Conservation (phyloP, 2,888 invertebrate species). For the Drosophila aldrichi region DNA sequence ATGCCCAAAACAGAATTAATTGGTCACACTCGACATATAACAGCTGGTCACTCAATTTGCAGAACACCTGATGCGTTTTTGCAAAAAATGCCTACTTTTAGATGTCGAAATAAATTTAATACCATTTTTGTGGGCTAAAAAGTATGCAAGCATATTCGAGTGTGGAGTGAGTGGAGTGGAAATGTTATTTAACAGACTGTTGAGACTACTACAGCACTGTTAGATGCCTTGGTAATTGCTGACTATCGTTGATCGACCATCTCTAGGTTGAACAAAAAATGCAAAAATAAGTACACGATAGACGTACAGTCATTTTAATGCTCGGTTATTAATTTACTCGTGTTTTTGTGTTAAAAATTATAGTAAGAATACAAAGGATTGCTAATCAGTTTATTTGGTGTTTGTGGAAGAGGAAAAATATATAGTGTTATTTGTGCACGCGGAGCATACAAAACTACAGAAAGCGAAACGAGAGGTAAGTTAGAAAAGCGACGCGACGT, state of each 20-base stretch:
- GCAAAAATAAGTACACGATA: slow-evolving; percentile 51
- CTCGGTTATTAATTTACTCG: slow-evolving; percentile 52
- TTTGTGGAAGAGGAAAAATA: slow-evolving; percentile 24
- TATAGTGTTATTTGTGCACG: slow-evolving; percentile 26
- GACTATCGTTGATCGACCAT: slow-evolving; percentile 15
- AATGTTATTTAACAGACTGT: slow-evolving; percentile 4
- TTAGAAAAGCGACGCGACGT: slow-evolving; percentile 55
- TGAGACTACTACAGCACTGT: not conserved
- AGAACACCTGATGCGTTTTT: slow-evolving; percentile 33
- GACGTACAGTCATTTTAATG: slow-evolving; percentile 56
- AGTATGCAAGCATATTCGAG: slow-evolving; percentile 6
- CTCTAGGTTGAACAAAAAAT: slow-evolving; percentile 50
- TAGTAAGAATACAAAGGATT: slow-evolving; percentile 16
- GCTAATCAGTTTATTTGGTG: slow-evolving; percentile 15
- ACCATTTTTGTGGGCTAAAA: not conserved
- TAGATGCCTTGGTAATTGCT: not conserved
- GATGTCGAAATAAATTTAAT: not conserved
- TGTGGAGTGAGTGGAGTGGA: slow-evolving; percentile 12
- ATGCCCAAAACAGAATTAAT: not conserved
- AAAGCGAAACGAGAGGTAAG: slow-evolving; percentile 42
- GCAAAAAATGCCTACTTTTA: slow-evolving; percentile 12
- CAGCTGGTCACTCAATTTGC: slow-evolving; percentile 29
- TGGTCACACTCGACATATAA: slow-evolving; percentile 16
- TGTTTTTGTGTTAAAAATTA: slow-evolving; percentile 51
- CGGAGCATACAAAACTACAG: slow-evolving; percentile 10